These are phyloP conservation scores for Cerastis leucographa DNA, from an alignment of 2,888 invertebrate genomes.

Conservation along the genomic window DNA sequence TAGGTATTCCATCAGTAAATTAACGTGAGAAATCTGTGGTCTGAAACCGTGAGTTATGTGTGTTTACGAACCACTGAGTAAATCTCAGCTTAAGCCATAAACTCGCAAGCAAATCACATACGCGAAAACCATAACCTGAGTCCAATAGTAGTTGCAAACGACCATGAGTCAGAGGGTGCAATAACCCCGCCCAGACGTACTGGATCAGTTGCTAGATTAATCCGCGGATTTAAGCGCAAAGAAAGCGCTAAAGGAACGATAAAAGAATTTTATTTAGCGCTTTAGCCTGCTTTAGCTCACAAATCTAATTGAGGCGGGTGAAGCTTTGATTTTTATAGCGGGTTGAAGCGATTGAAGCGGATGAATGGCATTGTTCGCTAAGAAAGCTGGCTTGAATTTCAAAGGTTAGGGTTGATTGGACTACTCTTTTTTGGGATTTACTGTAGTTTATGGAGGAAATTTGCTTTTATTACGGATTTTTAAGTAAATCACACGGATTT, in stretches of 20 bases:
- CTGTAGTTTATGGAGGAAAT: conserved; percentile 5
- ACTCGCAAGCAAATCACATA: conserved; percentile 58
- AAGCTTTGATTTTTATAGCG: conserved; percentile 50
- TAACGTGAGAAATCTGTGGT: background rate
- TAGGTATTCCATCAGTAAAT: background rate
- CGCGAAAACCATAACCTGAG: conserved; percentile 42
- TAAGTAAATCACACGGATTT: background rate
- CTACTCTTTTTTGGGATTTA: conserved; percentile 50
- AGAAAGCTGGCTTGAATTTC: conserved; percentile 35
- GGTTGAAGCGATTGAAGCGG: conserved; percentile 43
- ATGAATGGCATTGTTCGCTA: conserved; percentile 39
- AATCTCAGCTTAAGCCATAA: conserved; percentile 40
- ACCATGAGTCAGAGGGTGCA: conserved; percentile 79
- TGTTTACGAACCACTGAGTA: conserved; percentile 20
- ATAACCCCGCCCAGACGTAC: conserved; percentile 80
- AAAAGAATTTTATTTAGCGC: conserved; percentile 55
- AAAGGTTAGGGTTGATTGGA: conserved; percentile 45
- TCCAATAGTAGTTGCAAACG: conserved; percentile 59
- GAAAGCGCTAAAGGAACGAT: conserved; percentile 49
- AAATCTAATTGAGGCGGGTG: conserved; percentile 54
- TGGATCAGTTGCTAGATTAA: conserved; percentile 70
- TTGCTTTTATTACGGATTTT: background rate
- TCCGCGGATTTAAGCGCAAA: conserved; percentile 58
- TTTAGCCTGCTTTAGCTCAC: conserved; percentile 44
- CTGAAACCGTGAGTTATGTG: conserved; percentile 27